Conservation (phyloP, 53 echinoderm and acorn worm genomes). For the Echinarachnius parma region DNA sequence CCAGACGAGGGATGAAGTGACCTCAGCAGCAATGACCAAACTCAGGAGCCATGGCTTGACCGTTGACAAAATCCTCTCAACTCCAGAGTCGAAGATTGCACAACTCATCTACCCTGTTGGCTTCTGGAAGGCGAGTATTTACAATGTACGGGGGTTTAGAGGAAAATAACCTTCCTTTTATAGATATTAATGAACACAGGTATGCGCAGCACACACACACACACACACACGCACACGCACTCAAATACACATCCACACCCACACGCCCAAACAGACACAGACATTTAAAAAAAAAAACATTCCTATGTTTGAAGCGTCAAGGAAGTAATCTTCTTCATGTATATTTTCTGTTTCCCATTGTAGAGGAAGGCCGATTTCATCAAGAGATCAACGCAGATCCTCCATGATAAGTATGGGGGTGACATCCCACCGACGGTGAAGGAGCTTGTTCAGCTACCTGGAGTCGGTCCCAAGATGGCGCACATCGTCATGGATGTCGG, state of each 20-base stretch:
- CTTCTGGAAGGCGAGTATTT: slow-evolving; percentile 81
- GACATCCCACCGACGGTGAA: slow-evolving; percentile 82
- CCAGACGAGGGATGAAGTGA: slow-evolving; percentile 96
- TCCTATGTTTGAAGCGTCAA: too few species aligned
- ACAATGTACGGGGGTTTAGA: too few species aligned
- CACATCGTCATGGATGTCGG: slow-evolving; percentile 93
- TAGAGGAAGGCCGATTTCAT: slow-evolving; percentile 95
- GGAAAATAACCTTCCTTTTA: too few species aligned
- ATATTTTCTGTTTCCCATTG: too few species aligned
- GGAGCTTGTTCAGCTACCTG: slow-evolving; percentile 81
- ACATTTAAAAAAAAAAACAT: too few species aligned
- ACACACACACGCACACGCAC: too few species aligned
- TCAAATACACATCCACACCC: too few species aligned
- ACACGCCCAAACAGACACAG: too few species aligned
- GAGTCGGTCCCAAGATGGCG: slow-evolving; percentile 99
- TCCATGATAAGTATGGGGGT: slow-evolving; percentile 67
- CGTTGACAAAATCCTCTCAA: slow-evolving; percentile 78
- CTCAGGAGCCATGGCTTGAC: slow-evolving; percentile 78
- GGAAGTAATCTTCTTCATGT: too few species aligned
- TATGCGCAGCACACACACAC: too few species aligned
- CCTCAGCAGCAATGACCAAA: slow-evolving; percentile 81
- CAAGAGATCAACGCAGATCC: slow-evolving; percentile 77
- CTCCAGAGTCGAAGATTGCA: slow-evolving; percentile 66
- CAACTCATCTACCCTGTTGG: slow-evolving; percentile 93
- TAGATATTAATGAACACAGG: too few species aligned